Conservation (phyloP, 2,888 invertebrate species). For the Odontomyia ornata region DNA sequence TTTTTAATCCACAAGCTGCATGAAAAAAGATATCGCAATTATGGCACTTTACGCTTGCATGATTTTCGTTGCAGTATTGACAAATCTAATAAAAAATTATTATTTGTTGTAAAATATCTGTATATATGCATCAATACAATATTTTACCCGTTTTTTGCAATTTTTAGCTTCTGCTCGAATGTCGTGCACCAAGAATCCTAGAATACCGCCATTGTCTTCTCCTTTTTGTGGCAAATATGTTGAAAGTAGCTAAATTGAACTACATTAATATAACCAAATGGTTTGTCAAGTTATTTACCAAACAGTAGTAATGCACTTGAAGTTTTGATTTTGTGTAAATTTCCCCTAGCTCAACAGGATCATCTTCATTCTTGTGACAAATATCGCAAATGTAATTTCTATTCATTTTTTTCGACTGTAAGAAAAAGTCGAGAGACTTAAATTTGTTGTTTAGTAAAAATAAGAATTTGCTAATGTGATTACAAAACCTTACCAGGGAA, state of each 20-base stretch:
- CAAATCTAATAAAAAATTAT: conserved; percentile 51
- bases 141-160: conserved; percentile 71
- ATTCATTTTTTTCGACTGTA: conserved; percentile 3
- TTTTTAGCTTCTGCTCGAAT: conserved; percentile 73
- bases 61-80: conserved; percentile 53
- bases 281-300: background rate
- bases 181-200: conserved; percentile 78
- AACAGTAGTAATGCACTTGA: conserved; percentile 23
- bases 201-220: conserved; percentile 74
- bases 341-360: conserved; percentile 4
- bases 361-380: background rate
- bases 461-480: no score
- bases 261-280: no score
- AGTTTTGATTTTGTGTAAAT: background rate
- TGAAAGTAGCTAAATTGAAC: conserved; percentile 71
- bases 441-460: no score
- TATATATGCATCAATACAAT: no score
- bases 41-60: conserved; percentile 56
- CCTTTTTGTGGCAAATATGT: conserved; percentile 76
- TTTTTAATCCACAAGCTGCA: conserved; percentile 54
- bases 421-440: no score
- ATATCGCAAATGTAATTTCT: background rate
- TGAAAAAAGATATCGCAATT: conserved; percentile 56
- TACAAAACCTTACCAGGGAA: no score
- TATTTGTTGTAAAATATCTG: no score